A percentile compares a stretch with the other conserved stretches of the same genome.
Evolutionary conservation across 2,113 vertebrate genomes (phyloP).

Genomic region (Aramus guarauna): DNA sequence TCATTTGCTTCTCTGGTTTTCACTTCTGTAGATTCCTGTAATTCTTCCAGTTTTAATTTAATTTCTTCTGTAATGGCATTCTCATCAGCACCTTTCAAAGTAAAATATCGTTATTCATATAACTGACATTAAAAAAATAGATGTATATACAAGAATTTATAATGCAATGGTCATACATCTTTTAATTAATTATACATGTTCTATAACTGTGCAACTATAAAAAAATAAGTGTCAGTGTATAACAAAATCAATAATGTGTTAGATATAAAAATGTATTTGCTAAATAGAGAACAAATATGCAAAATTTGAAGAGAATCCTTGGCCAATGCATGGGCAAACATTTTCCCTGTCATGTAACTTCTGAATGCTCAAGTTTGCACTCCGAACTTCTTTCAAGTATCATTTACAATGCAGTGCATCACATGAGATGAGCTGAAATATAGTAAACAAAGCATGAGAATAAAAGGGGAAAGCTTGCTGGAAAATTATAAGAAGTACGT

Average conservation of each 20-base stretch:
- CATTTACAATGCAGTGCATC: neutral
- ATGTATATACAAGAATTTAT: neutral
- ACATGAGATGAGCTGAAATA: neutral
- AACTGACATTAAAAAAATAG: neutral
- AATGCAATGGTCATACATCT: neutral
- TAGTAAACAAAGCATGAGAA: neutral
- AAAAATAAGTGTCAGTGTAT: neutral
- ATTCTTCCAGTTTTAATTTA: constrained; percentile 75
- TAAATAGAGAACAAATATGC: neutral
- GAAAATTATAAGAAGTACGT: neutral
- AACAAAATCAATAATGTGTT: neutral
- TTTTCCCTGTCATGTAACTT: neutral
- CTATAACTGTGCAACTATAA: neutral
- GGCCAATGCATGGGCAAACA: neutral
- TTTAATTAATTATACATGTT: neutral
- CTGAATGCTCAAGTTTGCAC: neutral
- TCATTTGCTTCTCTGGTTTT: constrained; percentile 84
- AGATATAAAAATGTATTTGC: neutral
- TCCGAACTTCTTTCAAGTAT: neutral
- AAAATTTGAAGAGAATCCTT: neutral
- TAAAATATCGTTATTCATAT: neutral
- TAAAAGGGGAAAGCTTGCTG: neutral
- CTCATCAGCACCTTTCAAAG: constrained; percentile 54
- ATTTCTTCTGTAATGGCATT: constrained; percentile 52
- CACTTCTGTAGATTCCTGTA: constrained; percentile 76